Percentiles rank a stretch among this genome's conserved stretches.
phyloP scores from a whole-genome alignment of 2,113 vertebrate species.

The Phaetusa simplex region DNA sequence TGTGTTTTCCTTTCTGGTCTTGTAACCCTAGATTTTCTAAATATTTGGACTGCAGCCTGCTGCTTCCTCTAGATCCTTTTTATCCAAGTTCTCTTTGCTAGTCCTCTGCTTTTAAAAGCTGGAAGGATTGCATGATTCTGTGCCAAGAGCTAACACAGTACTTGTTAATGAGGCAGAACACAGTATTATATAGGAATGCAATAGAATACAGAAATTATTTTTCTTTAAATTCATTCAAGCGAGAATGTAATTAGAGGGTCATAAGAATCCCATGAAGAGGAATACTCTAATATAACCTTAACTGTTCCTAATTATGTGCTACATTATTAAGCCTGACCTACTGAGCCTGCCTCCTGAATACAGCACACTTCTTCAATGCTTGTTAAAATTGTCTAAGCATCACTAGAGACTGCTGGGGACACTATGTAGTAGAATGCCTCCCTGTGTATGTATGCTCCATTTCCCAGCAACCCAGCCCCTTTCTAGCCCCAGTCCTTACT shows the following conservation, averaged over 20 bases:
- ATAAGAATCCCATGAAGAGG: neutral
- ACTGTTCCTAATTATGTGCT: slow-evolving; percentile 20
- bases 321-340: slow-evolving; percentile 41
- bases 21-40: neutral
- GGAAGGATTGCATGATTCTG: neutral
- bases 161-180: neutral
- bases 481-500: neutral
- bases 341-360: neutral
- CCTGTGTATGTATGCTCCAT: neutral
- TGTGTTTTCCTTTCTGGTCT: neutral
- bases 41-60: neutral
- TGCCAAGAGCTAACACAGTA: neutral
- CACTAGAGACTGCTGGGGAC: neutral
- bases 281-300: slow-evolving; percentile 23
- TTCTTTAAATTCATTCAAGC: slow-evolving; percentile 42
- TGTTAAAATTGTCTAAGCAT: neutral
- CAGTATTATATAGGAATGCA: neutral
- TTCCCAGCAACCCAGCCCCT: neutral
- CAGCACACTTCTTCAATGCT: neutral
- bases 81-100: neutral
- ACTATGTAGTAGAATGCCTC: neutral
- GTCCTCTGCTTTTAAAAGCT: neutral
- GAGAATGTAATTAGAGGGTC: slow-evolving; percentile 42
- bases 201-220: slow-evolving; percentile 30
- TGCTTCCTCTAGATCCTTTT: neutral